Evolutionary conservation across 2,888 invertebrate genomes (phyloP).

Genomic region (Drosophila prostipennis): DNA sequence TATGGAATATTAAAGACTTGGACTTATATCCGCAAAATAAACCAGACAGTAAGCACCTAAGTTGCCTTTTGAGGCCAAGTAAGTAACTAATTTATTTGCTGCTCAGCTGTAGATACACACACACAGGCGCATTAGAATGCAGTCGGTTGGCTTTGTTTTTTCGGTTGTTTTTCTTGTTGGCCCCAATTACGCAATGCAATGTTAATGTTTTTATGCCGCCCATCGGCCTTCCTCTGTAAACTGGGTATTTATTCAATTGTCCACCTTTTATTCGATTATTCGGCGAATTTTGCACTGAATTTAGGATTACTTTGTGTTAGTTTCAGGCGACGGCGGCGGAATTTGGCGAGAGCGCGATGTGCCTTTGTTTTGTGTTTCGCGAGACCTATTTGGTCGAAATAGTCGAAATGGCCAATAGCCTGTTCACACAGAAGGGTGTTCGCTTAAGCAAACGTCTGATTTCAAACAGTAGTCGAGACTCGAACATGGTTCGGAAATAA

Average conservation of each 20-base stretch:
- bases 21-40: conserved; percentile 49
- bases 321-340: conserved; percentile 39
- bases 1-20: conserved; percentile 33
- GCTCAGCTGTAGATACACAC: conserved; percentile 50
- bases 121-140: conserved; percentile 55
- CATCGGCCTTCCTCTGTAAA: not conserved
- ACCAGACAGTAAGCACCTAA: conserved; percentile 26
- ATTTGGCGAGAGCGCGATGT: conserved; percentile 28
- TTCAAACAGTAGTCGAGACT: no score
- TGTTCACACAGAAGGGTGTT: no score
- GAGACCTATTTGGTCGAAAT: not conserved
- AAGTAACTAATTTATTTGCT: conserved; percentile 38
- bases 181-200: conserved; percentile 66
- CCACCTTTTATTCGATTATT: not conserved
- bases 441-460: no score
- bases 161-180: conserved; percentile 39
- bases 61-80: conserved; percentile 62
- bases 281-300: conserved; percentile 13
- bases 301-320: conserved; percentile 57
- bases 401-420: not conserved
- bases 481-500: no score
- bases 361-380: conserved; percentile 63
- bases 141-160: conserved; percentile 45
- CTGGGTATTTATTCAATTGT: conserved; percentile 1
- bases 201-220: conserved; percentile 32